A percentile compares a stretch with the other conserved stretches of the same genome.
Evolutionary conservation across 2,888 invertebrate species (phyloP).

Genomic region (Ctenicera cuprea): DNA sequence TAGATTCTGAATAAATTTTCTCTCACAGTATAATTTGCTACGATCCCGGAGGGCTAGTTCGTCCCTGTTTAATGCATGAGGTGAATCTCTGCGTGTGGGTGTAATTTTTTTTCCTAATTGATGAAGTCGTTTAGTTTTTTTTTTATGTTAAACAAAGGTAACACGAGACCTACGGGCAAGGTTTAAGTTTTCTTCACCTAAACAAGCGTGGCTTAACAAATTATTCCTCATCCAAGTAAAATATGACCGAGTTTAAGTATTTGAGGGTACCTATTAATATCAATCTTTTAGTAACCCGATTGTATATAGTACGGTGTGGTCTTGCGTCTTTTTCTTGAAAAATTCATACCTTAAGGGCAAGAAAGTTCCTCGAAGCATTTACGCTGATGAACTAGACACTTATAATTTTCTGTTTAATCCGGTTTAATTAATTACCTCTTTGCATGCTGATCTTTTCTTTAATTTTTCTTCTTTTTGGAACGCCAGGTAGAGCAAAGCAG

Average conservation of each 20-base stretch:
- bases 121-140: constrained; percentile 18
- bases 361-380: constrained; percentile 11
- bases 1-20: too few species aligned
- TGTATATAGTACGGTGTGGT: constrained; percentile 20
- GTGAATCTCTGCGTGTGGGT: neutral
- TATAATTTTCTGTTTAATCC: constrained; percentile 31
- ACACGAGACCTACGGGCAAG: constrained; percentile 13
- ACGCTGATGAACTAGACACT: constrained; percentile 30
- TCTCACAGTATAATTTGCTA: too few species aligned
- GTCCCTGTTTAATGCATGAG: too few species aligned
- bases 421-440: constrained; percentile 46
- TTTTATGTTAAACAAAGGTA: constrained; percentile 3
- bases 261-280: constrained; percentile 35
- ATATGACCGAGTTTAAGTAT: constrained; percentile 23
- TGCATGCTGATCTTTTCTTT: constrained; percentile 46
- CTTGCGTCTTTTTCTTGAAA: neutral
- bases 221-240: constrained; percentile 30
- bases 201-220: constrained; percentile 21
- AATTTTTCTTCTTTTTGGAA: constrained; percentile 27
- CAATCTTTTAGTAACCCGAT: constrained; percentile 31
- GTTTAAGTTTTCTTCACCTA: constrained; percentile 18
- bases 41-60: too few species aligned
- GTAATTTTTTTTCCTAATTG: constrained; percentile 1
- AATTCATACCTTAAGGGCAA: constrained; percentile 27
- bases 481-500: neutral